phyloP scores from a whole-genome alignment of 1,140 invertebrate genomes.

The Hyles vespertilio region DNA sequence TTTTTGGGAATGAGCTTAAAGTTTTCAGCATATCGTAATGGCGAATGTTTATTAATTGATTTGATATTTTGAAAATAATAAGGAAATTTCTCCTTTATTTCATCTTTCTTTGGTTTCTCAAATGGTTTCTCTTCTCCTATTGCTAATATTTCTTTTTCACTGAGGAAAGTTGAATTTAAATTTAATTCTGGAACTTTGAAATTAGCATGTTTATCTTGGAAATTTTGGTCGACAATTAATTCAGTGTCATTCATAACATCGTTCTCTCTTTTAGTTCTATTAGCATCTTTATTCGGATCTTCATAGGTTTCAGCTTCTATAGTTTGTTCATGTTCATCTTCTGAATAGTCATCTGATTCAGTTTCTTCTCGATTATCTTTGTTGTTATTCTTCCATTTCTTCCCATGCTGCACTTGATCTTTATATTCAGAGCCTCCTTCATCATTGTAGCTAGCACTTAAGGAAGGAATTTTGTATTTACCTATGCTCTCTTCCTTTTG shows the following conservation, averaged over 20 bases:
- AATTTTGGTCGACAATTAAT: slow-evolving; percentile 2
- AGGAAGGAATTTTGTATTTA: slow-evolving; percentile 56
- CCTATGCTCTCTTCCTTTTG: slow-evolving; percentile 57
- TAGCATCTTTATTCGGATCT: slow-evolving; percentile 11
- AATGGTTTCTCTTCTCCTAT: slow-evolving; percentile 32
- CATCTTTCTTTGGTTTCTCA: slow-evolving; percentile 18
- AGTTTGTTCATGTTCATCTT: slow-evolving; percentile 38
- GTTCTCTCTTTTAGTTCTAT: slow-evolving; percentile 27
- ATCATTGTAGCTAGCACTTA: slow-evolving; percentile 43
- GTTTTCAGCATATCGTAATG: slow-evolving; percentile 78
- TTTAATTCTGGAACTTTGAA: slow-evolving; percentile 46
- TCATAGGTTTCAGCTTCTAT: slow-evolving; percentile 12
- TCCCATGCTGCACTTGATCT: slow-evolving; percentile 42
- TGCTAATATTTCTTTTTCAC: slow-evolving; percentile 35
- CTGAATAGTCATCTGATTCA: slow-evolving; percentile 52
- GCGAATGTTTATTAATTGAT: slow-evolving; percentile 72
- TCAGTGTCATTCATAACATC: slow-evolving; percentile 7
- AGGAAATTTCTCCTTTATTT: slow-evolving; percentile 68
- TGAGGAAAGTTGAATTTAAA: slow-evolving; percentile 43
- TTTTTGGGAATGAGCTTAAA: slow-evolving; percentile 76
- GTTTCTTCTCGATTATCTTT: slow-evolving; percentile 48
- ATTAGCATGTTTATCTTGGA: slow-evolving; percentile 32
- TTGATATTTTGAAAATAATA: slow-evolving; percentile 65
- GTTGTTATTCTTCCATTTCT: slow-evolving; percentile 58
- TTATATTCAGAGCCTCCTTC: slow-evolving; percentile 42